A percentile compares a stretch with the other conserved stretches of the same genome.
Evolutionary conservation across 2,113 vertebrate species (phyloP).

Genomic region (Alces alces): DNA sequence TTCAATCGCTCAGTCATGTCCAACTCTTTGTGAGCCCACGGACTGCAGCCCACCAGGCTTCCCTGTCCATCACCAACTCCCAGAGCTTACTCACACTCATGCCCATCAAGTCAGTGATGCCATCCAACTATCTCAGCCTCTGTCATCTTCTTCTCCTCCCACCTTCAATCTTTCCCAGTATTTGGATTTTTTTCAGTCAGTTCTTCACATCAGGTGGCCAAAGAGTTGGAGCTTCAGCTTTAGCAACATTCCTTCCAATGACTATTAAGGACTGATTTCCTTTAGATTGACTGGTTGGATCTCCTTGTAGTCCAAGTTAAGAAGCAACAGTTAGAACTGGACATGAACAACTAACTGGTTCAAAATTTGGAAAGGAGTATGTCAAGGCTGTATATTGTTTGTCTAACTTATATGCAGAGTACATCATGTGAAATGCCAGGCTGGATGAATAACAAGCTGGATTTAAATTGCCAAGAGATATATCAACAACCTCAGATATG

Average conservation of each 20-base stretch:
- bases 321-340: background rate
- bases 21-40: background rate
- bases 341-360: background rate
- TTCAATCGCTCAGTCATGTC: rapidly evolving
- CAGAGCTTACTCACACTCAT: background rate
- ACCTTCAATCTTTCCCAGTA: background rate
- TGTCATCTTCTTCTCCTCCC: background rate
- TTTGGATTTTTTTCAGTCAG: background rate
- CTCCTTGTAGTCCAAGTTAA: background rate
- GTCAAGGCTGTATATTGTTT: background rate
- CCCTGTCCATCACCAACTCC: background rate
- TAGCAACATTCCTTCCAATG: background rate
- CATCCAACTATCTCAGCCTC: background rate
- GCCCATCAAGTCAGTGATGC: background rate
- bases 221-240: background rate
- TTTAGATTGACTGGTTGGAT: background rate
- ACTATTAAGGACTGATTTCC: background rate
- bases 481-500: background rate
- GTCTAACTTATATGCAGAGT: background rate
- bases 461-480: background rate
- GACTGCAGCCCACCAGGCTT: background rate
- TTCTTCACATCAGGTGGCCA: background rate
- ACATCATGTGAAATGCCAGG: background rate
- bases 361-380: background rate
- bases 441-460: background rate